A percentile compares a stretch with the other conserved stretches of the same genome.
phyloP scores from a whole-genome alignment of 2,888 invertebrate species.

The Lycaena phlaeas region DNA sequence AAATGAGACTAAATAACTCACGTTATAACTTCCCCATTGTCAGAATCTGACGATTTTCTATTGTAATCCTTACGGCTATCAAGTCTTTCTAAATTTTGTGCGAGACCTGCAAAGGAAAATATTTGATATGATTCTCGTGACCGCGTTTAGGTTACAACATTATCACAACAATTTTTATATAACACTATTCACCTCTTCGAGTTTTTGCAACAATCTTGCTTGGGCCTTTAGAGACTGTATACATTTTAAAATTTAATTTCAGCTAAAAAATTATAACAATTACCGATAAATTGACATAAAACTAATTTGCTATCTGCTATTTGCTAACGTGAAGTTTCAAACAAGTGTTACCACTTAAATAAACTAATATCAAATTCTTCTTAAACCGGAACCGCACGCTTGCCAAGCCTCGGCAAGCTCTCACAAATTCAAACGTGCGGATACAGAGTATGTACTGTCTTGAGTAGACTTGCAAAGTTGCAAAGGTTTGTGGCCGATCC shows the following conservation, averaged over 20 bases:
- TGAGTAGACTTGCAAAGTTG: too few species aligned
- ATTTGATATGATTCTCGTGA: conserved; percentile 23
- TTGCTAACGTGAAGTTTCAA: background rate
- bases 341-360: background rate
- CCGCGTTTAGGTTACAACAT: conserved; percentile 18
- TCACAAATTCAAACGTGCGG: too few species aligned
- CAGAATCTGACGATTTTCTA: conserved; percentile 78
- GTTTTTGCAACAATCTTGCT: conserved; percentile 92
- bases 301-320: conserved; percentile 19
- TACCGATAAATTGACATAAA: conserved; percentile 42
- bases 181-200: conserved; percentile 75
- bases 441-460: too few species aligned
- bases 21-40: conserved; percentile 78
- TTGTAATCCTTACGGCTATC: conserved; percentile 81
- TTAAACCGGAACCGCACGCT: too few species aligned
- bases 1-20: conserved; percentile 44
- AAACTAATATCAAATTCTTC: too few species aligned
- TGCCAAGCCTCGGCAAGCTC: too few species aligned
- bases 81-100: conserved; percentile 86
- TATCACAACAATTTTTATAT: conserved; percentile 9
- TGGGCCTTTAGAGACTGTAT: conserved; percentile 89
- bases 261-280: conserved; percentile 41
- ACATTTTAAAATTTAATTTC: conserved; percentile 74
- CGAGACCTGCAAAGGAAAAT: conserved; percentile 74
- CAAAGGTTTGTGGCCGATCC: too few species aligned